Conservation (phyloP, 2,888 invertebrate genomes). For the Bursaphelenchus okinawaensis region DNA sequence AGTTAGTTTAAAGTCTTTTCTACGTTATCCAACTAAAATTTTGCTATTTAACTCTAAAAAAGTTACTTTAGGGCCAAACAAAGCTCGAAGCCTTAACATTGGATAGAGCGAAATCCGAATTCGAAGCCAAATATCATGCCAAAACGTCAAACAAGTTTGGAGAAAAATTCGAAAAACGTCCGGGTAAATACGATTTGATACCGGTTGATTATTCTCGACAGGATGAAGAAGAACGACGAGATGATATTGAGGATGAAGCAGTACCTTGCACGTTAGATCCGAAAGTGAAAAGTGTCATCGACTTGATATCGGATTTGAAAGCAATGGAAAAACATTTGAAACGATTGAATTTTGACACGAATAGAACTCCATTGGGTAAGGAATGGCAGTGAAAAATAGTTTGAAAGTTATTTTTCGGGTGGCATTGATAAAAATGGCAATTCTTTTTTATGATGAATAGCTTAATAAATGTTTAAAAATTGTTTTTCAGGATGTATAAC, state of each 20-base stretch:
- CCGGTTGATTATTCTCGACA: conserved; percentile 11
- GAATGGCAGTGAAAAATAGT: too few species aligned
- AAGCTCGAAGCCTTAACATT: conserved; percentile 59
- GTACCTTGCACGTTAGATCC: conserved; percentile 58
- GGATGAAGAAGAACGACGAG: neutral
- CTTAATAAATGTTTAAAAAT: conserved; percentile 36
- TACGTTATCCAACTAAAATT: conserved; percentile 18
- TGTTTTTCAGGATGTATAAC: conserved; percentile 61
- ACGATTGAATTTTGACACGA: conserved; percentile 13
- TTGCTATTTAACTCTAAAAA: neutral
- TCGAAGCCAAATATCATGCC: conserved; percentile 62
- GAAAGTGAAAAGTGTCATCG: conserved; percentile 58
- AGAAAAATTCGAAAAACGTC: conserved; percentile 59
- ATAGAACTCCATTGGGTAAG: conserved; percentile 61
- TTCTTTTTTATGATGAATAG: conserved; percentile 60
- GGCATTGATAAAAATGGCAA: too few species aligned
- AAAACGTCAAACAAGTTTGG: conserved; percentile 63
- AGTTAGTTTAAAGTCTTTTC: neutral
- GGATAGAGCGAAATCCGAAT: conserved; percentile 59
- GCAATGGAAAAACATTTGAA: conserved; percentile 59
- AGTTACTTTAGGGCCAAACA: conserved; percentile 57
- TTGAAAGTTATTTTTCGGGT: too few species aligned
- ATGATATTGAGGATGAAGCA: conserved; percentile 26
- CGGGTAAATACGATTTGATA: conserved; percentile 62
- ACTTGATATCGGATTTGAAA: conserved; percentile 61